Evolutionary conservation across 2,797 vertebrate species (phyloP).

Genomic region (Gephyroberyx darwinii): DNA sequence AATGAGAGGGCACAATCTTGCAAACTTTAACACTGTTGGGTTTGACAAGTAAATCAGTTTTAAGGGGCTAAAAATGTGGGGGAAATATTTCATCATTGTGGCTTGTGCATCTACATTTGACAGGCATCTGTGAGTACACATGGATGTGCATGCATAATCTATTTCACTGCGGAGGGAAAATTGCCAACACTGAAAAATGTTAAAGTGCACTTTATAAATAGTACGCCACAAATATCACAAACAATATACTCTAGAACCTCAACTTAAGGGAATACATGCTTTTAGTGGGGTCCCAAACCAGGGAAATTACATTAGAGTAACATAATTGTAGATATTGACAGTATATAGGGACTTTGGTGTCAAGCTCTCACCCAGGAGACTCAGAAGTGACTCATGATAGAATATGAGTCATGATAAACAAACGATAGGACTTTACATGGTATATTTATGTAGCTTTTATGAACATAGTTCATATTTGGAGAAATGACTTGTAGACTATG

Average conservation of each 20-base stretch:
- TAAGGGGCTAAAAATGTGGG: slow-evolving; percentile 53
- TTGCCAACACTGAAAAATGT: slow-evolving; percentile 30
- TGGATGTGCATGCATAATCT: slow-evolving; percentile 73
- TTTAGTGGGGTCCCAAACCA: slow-evolving; percentile 2
- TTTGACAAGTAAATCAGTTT: slow-evolving; percentile 70
- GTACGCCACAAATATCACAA: slow-evolving; percentile 32
- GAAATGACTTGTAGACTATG: background rate
- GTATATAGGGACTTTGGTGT: background rate
- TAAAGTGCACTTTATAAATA: slow-evolving; percentile 47
- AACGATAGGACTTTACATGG: background rate
- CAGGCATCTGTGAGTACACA: slow-evolving; percentile 76
- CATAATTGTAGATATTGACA: background rate
- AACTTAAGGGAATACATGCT: slow-evolving; percentile 6
- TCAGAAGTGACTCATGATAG: too few relatives aligned
- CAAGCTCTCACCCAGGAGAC: background rate
- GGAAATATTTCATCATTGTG: slow-evolving; percentile 69
- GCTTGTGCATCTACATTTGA: slow-evolving; percentile 67
- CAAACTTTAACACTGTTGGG: slow-evolving; percentile 1
- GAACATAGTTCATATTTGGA: background rate
- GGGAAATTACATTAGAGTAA: slow-evolving; percentile 5
- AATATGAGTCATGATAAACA: too few relatives aligned
- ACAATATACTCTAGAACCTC: background rate
- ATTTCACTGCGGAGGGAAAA: slow-evolving; percentile 59
- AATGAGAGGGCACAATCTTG: slow-evolving; percentile 42
- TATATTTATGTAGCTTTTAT: background rate